Percentiles rank a stretch among this genome's conserved stretches.
phyloP scores from a whole-genome alignment of 2,888 invertebrate species.

The Megaustenia siamemsis region DNA sequence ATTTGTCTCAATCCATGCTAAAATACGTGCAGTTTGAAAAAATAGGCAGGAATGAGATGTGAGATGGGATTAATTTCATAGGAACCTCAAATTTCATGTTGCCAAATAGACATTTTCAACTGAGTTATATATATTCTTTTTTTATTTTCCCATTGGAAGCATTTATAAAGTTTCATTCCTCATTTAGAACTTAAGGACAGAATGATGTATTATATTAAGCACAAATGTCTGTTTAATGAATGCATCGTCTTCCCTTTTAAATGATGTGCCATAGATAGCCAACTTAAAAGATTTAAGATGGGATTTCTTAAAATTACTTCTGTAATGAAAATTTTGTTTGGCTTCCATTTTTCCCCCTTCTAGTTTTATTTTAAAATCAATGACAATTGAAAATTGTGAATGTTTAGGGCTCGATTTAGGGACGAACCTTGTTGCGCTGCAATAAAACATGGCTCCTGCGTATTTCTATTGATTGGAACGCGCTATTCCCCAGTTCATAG shows the following conservation, averaged over 20 bases:
- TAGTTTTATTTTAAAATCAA: neutral
- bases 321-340: neutral
- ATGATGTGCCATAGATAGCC: neutral
- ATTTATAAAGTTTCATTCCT: neutral
- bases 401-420: neutral
- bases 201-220: neutral
- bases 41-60: too few relatives aligned
- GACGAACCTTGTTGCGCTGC: neutral
- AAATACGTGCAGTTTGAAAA: too few relatives aligned
- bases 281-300: neutral
- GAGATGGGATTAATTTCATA: too few relatives aligned
- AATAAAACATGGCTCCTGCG: neutral
- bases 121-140: too few relatives aligned
- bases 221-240: neutral
- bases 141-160: too few relatives aligned
- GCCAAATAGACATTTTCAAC: neutral
- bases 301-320: neutral
- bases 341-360: neutral
- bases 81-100: too few relatives aligned
- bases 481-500: too few relatives aligned
- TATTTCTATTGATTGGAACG: too few relatives aligned
- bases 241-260: neutral
- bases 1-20: too few relatives aligned
- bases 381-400: too few relatives aligned
- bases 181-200: neutral